Evolutionary conservation across 2,113 vertebrate species (phyloP), one percentile per base, ranked within the genome.

Genomic region (Calonectris borealis): DNA sequence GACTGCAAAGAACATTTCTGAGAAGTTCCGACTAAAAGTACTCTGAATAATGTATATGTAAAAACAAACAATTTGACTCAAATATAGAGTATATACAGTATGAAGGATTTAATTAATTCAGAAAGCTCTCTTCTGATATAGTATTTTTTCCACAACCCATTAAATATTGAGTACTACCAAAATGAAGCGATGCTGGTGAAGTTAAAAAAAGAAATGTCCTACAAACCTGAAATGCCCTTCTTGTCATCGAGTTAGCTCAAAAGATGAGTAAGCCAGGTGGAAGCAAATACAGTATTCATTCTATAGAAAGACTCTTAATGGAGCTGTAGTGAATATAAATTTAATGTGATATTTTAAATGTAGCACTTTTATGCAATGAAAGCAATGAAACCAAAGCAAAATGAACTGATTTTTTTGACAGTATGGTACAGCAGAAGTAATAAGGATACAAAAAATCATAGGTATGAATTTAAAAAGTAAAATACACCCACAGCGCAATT

Each of bases 91-190:
- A 73, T 51, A 62, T 65, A 58, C 10, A 31, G 11, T 58, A 46
- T 16, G 81, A 88, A 75, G 27, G 25, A 72, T 54, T 87, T 94
- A 27, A 88, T 93, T 72, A 79, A 88, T 88, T 92, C 72, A 76
- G 69, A 92, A 88, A 86, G 27, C n/a, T 73, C 32, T 48, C 49
- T 89, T 92, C 48, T 86, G 44, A 77, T 66, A 32, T 14, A 55
- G 40, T 16, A 34, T 69, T 90, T 96, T 79, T 51, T 44, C 73
- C 46, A 87, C 36, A 91, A 55, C 27, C 18, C 49, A 71, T 85
- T 92, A 95, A 93, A 90, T 88, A 93, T 55, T 88, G 69, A 94
- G 44, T 87, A 69, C n/a, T 76, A 65, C 25, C 27, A 82, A 94
- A 95, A 86, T 26, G 54, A 93, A 95, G 65, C n/a, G 85, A 55